Percentiles rank a stretch among this genome's conserved stretches.
Evolutionary conservation across 1,140 invertebrate species (phyloP).

Genomic region (Laodelphax striatellus): DNA sequence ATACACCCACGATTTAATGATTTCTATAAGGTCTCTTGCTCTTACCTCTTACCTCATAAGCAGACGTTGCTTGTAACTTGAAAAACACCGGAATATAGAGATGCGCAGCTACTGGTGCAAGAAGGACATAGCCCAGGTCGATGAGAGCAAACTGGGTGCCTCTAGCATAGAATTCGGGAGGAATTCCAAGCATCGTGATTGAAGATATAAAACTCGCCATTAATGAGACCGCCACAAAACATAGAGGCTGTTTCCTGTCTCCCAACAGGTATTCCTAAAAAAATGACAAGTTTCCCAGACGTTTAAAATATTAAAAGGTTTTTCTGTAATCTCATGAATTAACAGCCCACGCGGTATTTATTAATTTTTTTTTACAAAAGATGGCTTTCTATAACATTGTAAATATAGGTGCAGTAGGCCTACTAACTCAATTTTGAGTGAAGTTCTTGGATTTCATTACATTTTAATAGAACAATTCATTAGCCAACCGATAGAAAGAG

Average conservation of each 20-base stretch:
- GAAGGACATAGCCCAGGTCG: constrained; percentile 67
- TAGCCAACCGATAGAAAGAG: no score
- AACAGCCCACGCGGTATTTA: no score
- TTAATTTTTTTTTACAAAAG: no score
- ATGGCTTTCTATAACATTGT: no score
- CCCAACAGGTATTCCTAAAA: constrained; percentile 69
- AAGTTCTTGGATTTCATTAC: no score
- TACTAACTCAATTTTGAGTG: no score
- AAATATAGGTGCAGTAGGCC: no score
- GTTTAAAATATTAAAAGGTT: no score
- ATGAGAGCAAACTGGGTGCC: constrained; percentile 77
- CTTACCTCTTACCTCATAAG: constrained; percentile 56
- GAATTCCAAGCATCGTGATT: constrained; percentile 79
- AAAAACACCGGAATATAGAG: constrained; percentile 85
- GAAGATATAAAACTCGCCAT: constrained; percentile 95
- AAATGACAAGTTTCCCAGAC: no score
- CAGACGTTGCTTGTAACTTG: constrained; percentile 71
- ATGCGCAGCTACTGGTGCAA: constrained; percentile 72
- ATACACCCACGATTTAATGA: no score
- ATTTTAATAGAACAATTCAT: no score
- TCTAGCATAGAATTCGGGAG: constrained; percentile 71
- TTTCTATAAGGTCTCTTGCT: neutral
- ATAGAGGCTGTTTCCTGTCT: constrained; percentile 59
- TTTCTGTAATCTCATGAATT: no score
- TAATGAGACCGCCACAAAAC: constrained; percentile 74